These are phyloP conservation scores for Ptilonorhynchus violaceus DNA, from an alignment of 2,113 vertebrate species.

Conservation along the genomic window DNA sequence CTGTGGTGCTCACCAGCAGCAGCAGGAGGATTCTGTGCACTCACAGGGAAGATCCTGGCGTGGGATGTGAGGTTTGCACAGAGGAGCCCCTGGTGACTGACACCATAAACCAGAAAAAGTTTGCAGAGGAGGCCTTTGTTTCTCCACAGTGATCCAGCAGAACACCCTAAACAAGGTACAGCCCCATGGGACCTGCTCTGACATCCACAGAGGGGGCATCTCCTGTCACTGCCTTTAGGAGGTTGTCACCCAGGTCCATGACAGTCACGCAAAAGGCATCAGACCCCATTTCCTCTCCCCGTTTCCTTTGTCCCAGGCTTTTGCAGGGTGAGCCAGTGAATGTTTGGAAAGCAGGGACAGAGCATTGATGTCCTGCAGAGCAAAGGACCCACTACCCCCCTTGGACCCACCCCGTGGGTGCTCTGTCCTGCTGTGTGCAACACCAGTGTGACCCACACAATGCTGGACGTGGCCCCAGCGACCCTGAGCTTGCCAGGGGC, in stretches of 20 bases:
- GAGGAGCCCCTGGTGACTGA: background rate
- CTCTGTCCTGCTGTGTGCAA: background rate
- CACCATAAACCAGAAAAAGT: background rate
- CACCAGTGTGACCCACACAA: background rate
- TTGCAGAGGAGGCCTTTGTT: background rate
- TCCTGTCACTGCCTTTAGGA: background rate
- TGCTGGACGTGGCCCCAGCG: background rate
- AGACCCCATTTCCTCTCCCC: background rate
- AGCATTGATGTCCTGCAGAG: background rate
- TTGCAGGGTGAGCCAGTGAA: background rate
- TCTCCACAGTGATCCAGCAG: background rate
- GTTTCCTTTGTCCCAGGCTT: background rate
- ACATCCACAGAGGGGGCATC: background rate
- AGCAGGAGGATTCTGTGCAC: background rate
- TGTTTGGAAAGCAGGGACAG: accelerated
- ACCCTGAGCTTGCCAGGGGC: background rate
- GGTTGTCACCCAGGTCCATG: background rate
- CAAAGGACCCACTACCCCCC: background rate
- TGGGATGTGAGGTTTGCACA: background rate
- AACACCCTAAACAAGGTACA: background rate
- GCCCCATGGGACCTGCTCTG: background rate
- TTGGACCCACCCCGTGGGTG: background rate
- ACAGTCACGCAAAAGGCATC: background rate
- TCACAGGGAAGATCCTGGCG: background rate
- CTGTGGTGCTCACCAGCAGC: background rate